A percentile compares a stretch with the other conserved stretches of the same genome.
phyloP scores from a whole-genome alignment of 2,888 invertebrate genomes.

The Drosophila maculinotata region DNA sequence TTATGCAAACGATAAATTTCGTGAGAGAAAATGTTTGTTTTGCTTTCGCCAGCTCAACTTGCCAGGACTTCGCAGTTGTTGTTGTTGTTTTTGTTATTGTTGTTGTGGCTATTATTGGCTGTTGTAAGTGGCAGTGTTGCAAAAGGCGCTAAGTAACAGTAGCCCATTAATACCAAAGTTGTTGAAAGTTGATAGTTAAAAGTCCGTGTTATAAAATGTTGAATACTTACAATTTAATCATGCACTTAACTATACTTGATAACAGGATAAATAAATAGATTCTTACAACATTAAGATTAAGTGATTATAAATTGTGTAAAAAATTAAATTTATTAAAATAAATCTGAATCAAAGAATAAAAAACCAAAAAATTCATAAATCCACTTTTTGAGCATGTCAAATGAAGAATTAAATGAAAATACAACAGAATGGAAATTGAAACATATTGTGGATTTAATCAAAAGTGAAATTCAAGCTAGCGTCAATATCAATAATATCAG shows the following conservation, averaged over 20 bases:
- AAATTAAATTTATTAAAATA: no score
- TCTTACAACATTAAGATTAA: background rate
- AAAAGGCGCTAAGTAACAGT: conserved; percentile 67
- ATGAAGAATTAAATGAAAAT: no score
- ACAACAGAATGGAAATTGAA: no score
- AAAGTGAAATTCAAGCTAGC: no score
- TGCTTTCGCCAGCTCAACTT: conserved; percentile 56
- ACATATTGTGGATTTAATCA: no score
- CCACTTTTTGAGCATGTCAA: no score
- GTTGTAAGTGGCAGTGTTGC: conserved; percentile 57
- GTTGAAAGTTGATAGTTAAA: conserved; percentile 30
- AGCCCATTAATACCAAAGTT: conserved; percentile 46
- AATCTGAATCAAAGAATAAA: no score
- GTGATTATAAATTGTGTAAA: no score
- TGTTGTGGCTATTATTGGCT: conserved; percentile 33
- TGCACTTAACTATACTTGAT: background rate
- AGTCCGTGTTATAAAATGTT: conserved; percentile 6
- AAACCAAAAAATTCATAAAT: no score
- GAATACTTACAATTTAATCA: conserved; percentile 4
- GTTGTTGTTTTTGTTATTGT: conserved; percentile 12
- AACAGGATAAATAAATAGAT: background rate
- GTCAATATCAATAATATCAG: no score
- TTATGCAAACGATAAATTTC: conserved; percentile 84
- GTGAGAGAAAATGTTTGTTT: conserved; percentile 79
- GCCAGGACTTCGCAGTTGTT: conserved; percentile 13